phyloP scores from a whole-genome alignment of 64 coral and sea anemone genomes.

The Actinia equina region DNA sequence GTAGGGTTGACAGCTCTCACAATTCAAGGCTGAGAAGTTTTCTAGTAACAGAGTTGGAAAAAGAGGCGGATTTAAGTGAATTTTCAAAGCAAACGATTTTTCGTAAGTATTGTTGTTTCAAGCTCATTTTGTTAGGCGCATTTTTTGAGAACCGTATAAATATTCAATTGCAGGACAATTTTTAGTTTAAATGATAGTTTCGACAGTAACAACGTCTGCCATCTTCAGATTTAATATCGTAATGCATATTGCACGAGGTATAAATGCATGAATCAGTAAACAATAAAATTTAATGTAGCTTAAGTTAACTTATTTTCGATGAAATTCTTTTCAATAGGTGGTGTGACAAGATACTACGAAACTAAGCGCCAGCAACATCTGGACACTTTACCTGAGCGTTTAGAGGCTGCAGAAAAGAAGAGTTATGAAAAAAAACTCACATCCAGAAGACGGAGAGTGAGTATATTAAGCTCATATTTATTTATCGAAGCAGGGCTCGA shows the following conservation, averaged over 20 bases:
- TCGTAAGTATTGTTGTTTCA: neutral
- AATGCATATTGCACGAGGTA: no score
- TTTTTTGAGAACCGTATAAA: neutral
- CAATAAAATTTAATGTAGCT: no score
- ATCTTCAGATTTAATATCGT: no score
- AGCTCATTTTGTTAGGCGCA: neutral
- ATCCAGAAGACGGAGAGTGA: slow-evolving; percentile 31
- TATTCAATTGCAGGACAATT: no score
- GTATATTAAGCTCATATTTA: neutral
- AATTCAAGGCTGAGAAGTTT: slow-evolving; percentile 13
- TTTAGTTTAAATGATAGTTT: no score
- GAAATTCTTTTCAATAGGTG: neutral
- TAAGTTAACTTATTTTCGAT: no score
- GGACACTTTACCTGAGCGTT: slow-evolving; percentile 15
- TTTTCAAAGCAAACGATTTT: neutral
- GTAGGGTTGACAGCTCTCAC: neutral
- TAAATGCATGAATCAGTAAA: no score
- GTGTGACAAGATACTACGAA: slow-evolving; percentile 33
- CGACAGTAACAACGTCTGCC: no score
- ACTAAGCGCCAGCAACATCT: slow-evolving; percentile 30
- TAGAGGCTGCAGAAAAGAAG: slow-evolving; percentile 19
- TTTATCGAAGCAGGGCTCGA: neutral
- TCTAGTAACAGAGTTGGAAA: neutral
- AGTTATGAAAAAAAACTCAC: slow-evolving; percentile 19
- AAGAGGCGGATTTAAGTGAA: neutral